Conservation (phyloP, 2,113 vertebrate genomes). For the Hypomesus transpacificus region DNA sequence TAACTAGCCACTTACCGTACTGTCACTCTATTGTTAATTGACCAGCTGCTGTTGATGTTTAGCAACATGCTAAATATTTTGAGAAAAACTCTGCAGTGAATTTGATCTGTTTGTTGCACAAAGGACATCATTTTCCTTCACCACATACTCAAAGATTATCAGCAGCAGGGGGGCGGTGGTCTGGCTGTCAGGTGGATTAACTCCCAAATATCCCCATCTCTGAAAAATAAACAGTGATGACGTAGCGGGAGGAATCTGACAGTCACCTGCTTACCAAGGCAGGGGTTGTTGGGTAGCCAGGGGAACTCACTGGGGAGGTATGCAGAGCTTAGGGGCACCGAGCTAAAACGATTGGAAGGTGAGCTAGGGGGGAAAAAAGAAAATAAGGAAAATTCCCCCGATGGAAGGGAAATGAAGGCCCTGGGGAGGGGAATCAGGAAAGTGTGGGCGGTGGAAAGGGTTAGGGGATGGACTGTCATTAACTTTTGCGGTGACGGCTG, state of each 20-base stretch:
- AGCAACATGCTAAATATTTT: too few relatives aligned
- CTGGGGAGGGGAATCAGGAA: neutral
- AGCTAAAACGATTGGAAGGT: conserved; percentile 6
- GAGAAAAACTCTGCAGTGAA: too few relatives aligned
- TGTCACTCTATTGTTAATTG: too few relatives aligned
- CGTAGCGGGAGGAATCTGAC: conserved; percentile 7
- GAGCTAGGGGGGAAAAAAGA: neutral
- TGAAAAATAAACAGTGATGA: neutral
- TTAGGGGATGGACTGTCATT: neutral
- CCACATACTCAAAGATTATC: too few relatives aligned
- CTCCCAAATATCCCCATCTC: neutral
- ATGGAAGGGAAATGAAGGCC: neutral
- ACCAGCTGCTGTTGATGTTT: too few relatives aligned
- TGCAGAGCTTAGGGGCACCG: neutral
- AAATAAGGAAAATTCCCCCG: neutral
- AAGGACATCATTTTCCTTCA: too few relatives aligned
- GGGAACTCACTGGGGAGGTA: neutral
- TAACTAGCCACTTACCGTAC: too few relatives aligned
- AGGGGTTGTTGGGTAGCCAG: neutral
- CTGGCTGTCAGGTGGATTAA: too few relatives aligned
- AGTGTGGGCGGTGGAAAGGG: neutral
- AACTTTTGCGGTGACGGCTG: neutral
- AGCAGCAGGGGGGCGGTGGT: too few relatives aligned
- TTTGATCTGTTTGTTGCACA: too few relatives aligned
- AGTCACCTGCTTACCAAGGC: conserved; percentile 8